Evolutionary conservation across 2,113 vertebrate species (phyloP), one percentile per base, ranked within the genome.

Genomic region (Nannospalax galili): DNA sequence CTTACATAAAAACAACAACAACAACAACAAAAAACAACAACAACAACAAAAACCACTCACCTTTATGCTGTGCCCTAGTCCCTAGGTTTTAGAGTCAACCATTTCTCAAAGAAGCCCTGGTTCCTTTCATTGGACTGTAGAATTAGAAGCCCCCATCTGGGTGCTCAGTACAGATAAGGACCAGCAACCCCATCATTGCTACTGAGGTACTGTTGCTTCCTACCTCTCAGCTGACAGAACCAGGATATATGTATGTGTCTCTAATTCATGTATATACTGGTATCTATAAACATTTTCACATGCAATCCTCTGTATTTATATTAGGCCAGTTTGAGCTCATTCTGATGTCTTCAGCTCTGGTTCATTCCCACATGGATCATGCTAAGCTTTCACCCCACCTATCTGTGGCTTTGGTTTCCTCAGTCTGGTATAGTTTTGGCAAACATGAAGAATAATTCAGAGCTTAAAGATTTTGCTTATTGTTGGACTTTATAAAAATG

Each of bases 271-370:
- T 84, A 70, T 84, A 79, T 75, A 20, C 2, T 19, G 28, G 1
- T 70, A 42, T 48, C 24, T 86, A 19, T 80, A 95, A 87, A 84
- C 74, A 92, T 92, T 91, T 88, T 82, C 81, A 40, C 45, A 60
- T 65, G 11, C 79, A 75, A 88, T 52, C 64, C 48, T 93, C 26
- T 73, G 4, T 93, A 15, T 92, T 67, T 88, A n/a, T 88, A 65
- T 74, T 95, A 91, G 77, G 56, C 42, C 94, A 88, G 64, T 42
- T 56, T 91, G 40, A 95, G 79, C 95, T 92, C 85, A 92, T 84
- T 60, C 75, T 64, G 35, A 70, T 58, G 56, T 67, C n/a, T 89
- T 64, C 12, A 40, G 58, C 75, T 79, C 69, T 95, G 80, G 56
- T 69, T 88, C 40, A 74, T 82, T 89, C 60, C n/a, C 84, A 42